Base-by-base conservation (phyloP, 1,140 invertebrate species). In the Ptiloglossa arizonensis region DNA sequence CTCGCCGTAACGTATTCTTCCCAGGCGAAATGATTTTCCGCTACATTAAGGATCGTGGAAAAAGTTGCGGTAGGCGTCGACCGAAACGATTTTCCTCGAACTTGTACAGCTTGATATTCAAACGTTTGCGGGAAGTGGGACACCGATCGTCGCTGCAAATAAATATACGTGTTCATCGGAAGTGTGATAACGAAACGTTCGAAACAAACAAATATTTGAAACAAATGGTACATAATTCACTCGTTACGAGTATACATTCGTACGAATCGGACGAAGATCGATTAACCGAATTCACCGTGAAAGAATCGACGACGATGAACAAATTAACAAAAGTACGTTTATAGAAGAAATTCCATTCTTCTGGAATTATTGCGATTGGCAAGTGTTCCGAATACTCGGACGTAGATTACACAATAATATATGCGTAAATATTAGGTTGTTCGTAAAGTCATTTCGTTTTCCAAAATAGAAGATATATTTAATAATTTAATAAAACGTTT, bases 261-360 rank as follows among this genome's bases (percentile, higher is more conserved):
- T n/a, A n/a, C n/a, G n/a, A n/a, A n/a, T n/a, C 15, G 17, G 11
- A 29, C 8, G 17, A 17, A 60, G 11, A 32, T 41, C 22, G 24
- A 6, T 5, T 9, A 71, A 71, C 29, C 13, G 41, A 41, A 22
- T 56, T 59, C 44, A 27, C n/a, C 13, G 13, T 8, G 17, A 5
- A 4, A 13, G 22, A 41, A 56, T 48, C 9, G 13, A 38, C 0
- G 22, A 24, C 38, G 60, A 64, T 17, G 50, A 50, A 63, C 48
- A 38, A 73, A 64, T 64, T 22, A 13, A n/a, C n/a, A n/a, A n/a
- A n/a, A n/a, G 19, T 27, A 38, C 22, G 46, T 11, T 38, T 52
- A 63, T 41, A n/a, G 46, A 44, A 4, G 38, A 50, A 32, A 66
- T 66, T 66, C 62, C 27, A 68, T 46, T 38, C 38, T 56, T 32